A percentile compares a stretch with the other conserved stretches of the same genome.
These are phyloP conservation scores for Zosterops pallidus DNA, from an alignment of 2,113 vertebrate genomes.

Conservation along the genomic window DNA sequence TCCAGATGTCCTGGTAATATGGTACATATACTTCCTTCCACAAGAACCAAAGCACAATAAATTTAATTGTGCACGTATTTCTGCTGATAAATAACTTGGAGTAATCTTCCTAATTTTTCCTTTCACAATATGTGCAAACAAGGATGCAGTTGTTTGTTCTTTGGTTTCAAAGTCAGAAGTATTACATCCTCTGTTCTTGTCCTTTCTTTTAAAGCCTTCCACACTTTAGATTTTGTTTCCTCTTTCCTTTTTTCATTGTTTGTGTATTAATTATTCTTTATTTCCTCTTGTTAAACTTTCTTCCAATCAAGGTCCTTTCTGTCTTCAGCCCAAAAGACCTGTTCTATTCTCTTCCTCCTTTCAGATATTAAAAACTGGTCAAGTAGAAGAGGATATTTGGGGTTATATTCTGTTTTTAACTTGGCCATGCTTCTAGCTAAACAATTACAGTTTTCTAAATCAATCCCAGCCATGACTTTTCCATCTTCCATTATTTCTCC, in stretches of 20 bases:
- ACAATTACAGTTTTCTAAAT: not conserved
- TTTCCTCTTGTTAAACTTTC: not conserved
- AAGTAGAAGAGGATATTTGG: not conserved
- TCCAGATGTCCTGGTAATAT: not conserved
- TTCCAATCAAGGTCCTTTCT: not conserved
- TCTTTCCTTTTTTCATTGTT: accelerated
- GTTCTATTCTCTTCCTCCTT: not conserved
- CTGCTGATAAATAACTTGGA: not conserved
- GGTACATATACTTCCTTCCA: not conserved
- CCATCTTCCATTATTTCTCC: not conserved
- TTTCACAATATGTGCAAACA: not conserved
- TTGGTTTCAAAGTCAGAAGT: not conserved
- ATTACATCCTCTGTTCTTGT: not conserved
- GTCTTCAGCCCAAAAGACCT: not conserved
- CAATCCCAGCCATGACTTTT: not conserved
- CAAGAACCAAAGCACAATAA: not conserved
- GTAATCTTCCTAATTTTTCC: not conserved
- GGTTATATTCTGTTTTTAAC: not conserved
- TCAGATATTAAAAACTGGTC: not conserved
- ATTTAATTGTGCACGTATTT: not conserved
- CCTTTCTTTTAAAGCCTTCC: not conserved
- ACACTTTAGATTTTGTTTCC: not conserved
- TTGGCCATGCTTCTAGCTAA: not conserved
- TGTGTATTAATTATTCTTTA: not conserved
- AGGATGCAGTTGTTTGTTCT: not conserved